Percentiles rank a stretch among this genome's conserved stretches.
Evolutionary conservation across 2,888 invertebrate species (phyloP).

Genomic region (Volucella bombylans): DNA sequence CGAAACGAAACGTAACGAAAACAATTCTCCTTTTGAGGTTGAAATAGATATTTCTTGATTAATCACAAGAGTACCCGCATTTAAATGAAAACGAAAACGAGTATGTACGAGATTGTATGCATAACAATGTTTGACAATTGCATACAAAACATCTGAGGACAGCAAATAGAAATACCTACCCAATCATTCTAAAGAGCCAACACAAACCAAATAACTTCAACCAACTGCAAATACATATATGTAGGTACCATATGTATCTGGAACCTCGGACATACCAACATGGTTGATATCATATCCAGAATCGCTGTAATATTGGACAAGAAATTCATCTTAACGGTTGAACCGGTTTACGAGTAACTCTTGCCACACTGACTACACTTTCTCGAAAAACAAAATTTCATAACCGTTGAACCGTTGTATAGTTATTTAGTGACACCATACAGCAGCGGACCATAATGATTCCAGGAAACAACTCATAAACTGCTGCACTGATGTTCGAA

Average conservation of each 20-base stretch:
- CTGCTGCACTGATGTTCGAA: not conserved
- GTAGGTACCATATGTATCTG: not conserved
- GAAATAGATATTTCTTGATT: too few species aligned
- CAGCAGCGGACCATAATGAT: slow-evolving; percentile 31
- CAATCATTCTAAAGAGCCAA: not conserved
- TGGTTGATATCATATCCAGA: slow-evolving; percentile 18
- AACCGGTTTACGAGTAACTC: slow-evolving; percentile 1
- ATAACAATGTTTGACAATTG: too few species aligned
- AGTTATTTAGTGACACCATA: slow-evolving; percentile 26
- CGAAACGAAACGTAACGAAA: too few species aligned
- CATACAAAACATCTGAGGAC: too few species aligned
- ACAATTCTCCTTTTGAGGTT: too few species aligned
- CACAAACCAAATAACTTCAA: too few species aligned
- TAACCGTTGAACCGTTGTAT: slow-evolving; percentile 9
- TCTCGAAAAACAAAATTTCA: slow-evolving; percentile 2
- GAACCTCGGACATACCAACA: not conserved
- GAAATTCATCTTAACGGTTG: slow-evolving; percentile 6
- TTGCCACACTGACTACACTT: slow-evolving; percentile 15
- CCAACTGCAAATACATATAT: too few species aligned
- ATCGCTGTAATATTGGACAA: slow-evolving; percentile 1
- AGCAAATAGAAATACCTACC: too few species aligned
- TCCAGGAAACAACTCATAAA: slow-evolving; percentile 24
- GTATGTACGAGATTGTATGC: too few species aligned
- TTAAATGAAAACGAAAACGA: too few species aligned
- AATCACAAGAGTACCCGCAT: too few species aligned